Percentiles rank a stretch among this genome's conserved stretches.
phyloP scores from a whole-genome alignment of 2,888 invertebrate genomes.

The Polymixis lichenea region DNA sequence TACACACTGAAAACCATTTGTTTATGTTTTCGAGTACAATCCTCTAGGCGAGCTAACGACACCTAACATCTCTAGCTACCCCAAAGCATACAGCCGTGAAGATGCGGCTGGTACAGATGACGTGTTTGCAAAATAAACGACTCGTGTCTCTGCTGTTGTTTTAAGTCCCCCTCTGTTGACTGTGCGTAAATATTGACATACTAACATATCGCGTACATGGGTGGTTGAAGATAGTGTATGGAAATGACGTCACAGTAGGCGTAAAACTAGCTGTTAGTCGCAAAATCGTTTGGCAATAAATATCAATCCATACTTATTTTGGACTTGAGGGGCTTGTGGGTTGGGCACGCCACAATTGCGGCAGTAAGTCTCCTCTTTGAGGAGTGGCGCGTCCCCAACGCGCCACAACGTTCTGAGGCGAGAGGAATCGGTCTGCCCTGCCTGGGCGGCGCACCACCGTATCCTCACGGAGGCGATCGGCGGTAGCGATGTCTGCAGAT shows the following conservation, averaged over 20 bases:
- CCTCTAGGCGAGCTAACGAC: constrained; percentile 3
- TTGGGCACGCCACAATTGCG: too few species aligned
- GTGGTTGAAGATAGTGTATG: constrained; percentile 17
- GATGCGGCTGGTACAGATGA: constrained; percentile 36
- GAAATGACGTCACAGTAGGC: background rate
- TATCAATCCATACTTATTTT: background rate
- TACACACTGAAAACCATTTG: background rate
- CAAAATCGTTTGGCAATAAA: background rate
- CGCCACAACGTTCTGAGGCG: too few species aligned
- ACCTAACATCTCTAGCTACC: background rate
- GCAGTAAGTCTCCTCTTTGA: too few species aligned
- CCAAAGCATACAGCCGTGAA: constrained; percentile 34
- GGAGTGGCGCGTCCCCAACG: too few species aligned
- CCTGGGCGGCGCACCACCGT: too few species aligned
- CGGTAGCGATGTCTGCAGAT: too few species aligned
- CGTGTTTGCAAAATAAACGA: constrained; percentile 61
- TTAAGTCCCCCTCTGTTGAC: constrained; percentile 52
- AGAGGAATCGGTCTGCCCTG: too few species aligned
- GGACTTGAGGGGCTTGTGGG: background rate
- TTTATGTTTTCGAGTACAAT: background rate
- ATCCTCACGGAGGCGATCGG: too few species aligned
- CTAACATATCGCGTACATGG: constrained; percentile 29
- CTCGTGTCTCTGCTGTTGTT: constrained; percentile 57
- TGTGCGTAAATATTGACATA: constrained; percentile 53
- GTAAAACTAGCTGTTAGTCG: background rate